Evolutionary conservation across 2,888 invertebrate genomes (phyloP).

Genomic region (Apodemia mormo): DNA sequence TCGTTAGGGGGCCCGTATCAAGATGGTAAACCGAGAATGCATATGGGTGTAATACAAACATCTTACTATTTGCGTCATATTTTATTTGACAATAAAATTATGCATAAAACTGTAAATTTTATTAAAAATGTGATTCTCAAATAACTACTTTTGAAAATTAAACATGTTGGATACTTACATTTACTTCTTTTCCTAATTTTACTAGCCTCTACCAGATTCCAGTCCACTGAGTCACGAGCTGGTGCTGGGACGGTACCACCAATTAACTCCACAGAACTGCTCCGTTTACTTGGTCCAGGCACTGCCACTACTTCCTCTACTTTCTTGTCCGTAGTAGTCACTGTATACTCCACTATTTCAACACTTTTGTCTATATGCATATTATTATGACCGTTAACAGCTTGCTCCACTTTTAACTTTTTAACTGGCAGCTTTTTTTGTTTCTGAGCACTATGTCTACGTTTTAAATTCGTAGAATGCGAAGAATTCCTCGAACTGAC

Average conservation of each 20-base stretch:
- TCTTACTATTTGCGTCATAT: too few species aligned
- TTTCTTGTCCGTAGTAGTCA: slow-evolving; percentile 51
- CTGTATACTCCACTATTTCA: slow-evolving; percentile 63
- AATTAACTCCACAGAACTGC: slow-evolving; percentile 72
- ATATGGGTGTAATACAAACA: too few species aligned
- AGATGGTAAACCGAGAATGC: too few species aligned
- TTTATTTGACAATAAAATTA: too few species aligned
- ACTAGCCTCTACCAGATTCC: slow-evolving; percentile 78
- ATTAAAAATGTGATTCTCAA: too few species aligned
- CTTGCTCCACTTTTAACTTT: slow-evolving; percentile 56
- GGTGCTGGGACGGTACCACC: slow-evolving; percentile 70
- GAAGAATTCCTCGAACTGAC: slow-evolving; percentile 74
- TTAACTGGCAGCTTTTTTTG: slow-evolving; percentile 63
- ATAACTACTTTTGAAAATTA: too few species aligned
- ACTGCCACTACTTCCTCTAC: slow-evolving; percentile 53
- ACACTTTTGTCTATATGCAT: slow-evolving; percentile 61
- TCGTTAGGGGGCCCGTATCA: too few species aligned
- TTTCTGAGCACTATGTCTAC: slow-evolving; percentile 64
- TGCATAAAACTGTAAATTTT: too few species aligned
- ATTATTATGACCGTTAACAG: slow-evolving; percentile 57
- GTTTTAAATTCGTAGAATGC: slow-evolving; percentile 65
- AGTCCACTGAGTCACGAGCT: slow-evolving; percentile 70
- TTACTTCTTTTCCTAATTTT: slow-evolving; percentile 79
- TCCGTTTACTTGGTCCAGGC: slow-evolving; percentile 61
- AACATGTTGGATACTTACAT: slow-evolving; percentile 53